Percentiles rank a stretch among this genome's conserved stretches.
Conservation (phyloP, 2,797 vertebrate species). For the Rhinatrema bivittatum region DNA sequence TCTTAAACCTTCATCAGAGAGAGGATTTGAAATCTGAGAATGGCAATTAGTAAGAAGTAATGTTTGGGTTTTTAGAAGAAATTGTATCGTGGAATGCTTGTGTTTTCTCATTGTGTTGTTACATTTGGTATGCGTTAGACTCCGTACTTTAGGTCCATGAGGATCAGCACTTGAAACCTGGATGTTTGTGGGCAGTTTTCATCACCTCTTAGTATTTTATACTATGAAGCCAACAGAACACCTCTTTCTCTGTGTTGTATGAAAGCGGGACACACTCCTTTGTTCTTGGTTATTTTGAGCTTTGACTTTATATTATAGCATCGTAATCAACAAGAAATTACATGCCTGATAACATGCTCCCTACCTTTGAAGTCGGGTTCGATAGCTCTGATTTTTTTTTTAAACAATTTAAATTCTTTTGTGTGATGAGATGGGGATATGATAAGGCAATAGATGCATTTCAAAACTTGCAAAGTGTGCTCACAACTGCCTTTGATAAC, state of each 20-base stretch:
- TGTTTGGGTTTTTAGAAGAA: too few species aligned
- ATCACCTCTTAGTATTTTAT: too few species aligned
- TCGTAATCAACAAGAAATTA: not conserved
- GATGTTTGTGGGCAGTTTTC: too few species aligned
- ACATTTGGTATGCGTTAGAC: too few species aligned
- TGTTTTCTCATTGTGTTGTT: too few species aligned
- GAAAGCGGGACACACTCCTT: not conserved
- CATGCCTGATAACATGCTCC: not conserved
- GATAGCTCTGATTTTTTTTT: slow-evolving; percentile 19
- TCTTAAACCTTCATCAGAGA: too few species aligned
- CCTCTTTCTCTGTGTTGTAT: not conserved
- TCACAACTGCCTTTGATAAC: slow-evolving; percentile 13
- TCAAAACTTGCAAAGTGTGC: not conserved
- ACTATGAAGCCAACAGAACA: not conserved
- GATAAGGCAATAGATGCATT: not conserved
- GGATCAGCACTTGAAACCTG: too few species aligned
- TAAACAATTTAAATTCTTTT: slow-evolving; percentile 1
- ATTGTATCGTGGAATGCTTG: too few species aligned
- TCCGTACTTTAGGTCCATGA: too few species aligned
- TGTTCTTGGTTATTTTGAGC: not conserved
- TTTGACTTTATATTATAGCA: not conserved
- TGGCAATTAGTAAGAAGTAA: too few species aligned
- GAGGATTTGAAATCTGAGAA: too few species aligned
- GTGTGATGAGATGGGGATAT: not conserved
- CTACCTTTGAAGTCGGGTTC: slow-evolving; percentile 12